These are phyloP conservation scores for Bubo blakistoni DNA, from an alignment of 2,113 vertebrate species.

Conservation along the genomic window DNA sequence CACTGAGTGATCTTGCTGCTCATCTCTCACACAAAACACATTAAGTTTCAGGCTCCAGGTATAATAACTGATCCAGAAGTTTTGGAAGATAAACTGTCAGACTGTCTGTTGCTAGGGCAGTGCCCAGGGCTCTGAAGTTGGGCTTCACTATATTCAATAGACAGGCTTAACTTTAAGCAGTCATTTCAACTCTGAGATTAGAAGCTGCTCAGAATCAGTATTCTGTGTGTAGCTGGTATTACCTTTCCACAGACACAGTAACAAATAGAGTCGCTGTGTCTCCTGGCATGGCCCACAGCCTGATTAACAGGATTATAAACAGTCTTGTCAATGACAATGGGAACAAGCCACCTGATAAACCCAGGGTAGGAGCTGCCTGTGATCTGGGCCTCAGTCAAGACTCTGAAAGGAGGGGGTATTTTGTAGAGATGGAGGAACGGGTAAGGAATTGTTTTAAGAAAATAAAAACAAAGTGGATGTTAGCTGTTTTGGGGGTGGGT, in stretches of 20 bases:
- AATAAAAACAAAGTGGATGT: neutral
- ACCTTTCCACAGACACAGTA: neutral
- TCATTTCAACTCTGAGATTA: neutral
- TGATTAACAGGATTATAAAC: neutral
- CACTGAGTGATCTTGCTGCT: neutral
- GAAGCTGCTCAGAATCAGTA: neutral
- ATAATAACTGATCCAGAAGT: neutral
- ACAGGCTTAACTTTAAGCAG: neutral
- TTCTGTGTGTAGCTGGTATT: neutral
- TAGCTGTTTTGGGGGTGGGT: neutral
- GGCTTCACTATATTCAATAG: neutral
- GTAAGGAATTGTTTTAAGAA: neutral
- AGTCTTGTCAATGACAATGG: neutral
- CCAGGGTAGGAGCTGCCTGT: neutral
- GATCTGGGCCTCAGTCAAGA: neutral
- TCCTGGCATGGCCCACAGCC: neutral
- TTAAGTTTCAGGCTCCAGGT: neutral
- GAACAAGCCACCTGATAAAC: neutral
- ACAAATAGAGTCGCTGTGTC: neutral
- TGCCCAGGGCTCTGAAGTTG: neutral
- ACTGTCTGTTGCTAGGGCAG: neutral
- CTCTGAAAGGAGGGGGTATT: neutral
- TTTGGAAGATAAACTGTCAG: neutral
- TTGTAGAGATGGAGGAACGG: neutral
- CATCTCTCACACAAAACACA: neutral